phyloP scores from a whole-genome alignment of 2,888 invertebrate genomes.

The Leucophora obtusa region DNA sequence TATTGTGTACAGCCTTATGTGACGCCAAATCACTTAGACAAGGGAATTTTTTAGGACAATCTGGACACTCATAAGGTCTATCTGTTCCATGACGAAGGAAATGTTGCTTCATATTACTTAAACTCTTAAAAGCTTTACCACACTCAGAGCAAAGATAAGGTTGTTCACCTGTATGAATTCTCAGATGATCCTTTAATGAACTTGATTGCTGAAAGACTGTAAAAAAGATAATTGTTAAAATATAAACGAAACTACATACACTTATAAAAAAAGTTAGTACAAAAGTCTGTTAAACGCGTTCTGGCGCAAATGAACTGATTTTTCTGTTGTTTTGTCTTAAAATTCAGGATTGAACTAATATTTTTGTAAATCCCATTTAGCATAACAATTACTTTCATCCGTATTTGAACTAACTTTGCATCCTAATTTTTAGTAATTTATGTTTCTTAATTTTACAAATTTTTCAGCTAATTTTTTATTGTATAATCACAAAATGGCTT shows the following conservation, averaged over 20 bases:
- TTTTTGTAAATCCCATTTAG: no score
- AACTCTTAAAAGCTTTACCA: conserved; percentile 80
- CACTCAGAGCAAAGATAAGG: conserved; percentile 81
- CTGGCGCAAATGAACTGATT: no score
- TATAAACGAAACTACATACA: not conserved
- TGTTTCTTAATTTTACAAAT: no score
- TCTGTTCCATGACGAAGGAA: conserved; percentile 80
- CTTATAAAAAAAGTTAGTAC: no score
- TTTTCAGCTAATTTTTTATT: no score
- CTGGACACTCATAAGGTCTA: conserved; percentile 80
- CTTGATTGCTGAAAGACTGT: conserved; percentile 80
- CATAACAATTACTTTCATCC: no score
- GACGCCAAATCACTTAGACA: conserved; percentile 80
- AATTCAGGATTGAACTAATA: no score
- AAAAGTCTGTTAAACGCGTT: no score
- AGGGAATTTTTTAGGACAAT: conserved; percentile 81
- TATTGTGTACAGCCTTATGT: conserved; percentile 79
- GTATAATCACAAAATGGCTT: no score
- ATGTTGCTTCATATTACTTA: conserved; percentile 81
- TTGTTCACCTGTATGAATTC: conserved; percentile 80
- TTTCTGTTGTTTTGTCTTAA: no score
- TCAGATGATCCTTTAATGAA: conserved; percentile 81
- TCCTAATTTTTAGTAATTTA: no score
- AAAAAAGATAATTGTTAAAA: conserved; percentile 9
- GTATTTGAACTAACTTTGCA: no score